A percentile compares a stretch with the other conserved stretches of the same genome.
These are phyloP conservation scores for Sarotherodon lohbergeri DNA, from an alignment of 2,113 vertebrate genomes.

Conservation along the genomic window DNA sequence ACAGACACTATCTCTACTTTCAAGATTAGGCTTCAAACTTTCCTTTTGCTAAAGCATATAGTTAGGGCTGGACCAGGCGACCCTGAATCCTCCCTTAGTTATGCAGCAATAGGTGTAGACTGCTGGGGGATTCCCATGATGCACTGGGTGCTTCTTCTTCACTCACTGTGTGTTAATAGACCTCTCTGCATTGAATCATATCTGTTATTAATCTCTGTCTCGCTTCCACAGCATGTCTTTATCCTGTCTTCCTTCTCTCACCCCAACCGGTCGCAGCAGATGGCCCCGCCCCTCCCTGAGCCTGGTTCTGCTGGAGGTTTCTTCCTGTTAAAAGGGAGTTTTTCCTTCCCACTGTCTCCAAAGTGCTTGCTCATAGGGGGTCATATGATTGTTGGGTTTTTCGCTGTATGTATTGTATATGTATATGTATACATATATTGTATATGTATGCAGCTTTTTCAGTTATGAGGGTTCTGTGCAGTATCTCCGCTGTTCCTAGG, in stretches of 20 bases:
- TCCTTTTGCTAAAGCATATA: accelerated
- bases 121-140: background rate
- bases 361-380: background rate
- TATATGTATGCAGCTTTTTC: background rate
- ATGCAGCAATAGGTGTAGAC: accelerated
- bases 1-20: too few species aligned
- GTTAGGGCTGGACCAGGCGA: background rate
- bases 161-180: accelerated
- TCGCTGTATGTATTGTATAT: background rate
- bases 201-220: accelerated
- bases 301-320: accelerated
- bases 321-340: background rate
- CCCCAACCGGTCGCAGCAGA: accelerated
- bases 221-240: background rate
- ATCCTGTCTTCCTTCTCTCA: accelerated
- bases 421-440: background rate
- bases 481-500: background rate
- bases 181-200: background rate
- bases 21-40: accelerated
- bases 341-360: background rate
- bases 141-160: accelerated
- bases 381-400: background rate
- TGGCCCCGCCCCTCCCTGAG: background rate
- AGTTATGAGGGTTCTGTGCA: background rate
- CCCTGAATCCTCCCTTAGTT: background rate